Evolutionary conservation across 2,888 invertebrate species (phyloP).

Genomic region (Stenodema calcarata): DNA sequence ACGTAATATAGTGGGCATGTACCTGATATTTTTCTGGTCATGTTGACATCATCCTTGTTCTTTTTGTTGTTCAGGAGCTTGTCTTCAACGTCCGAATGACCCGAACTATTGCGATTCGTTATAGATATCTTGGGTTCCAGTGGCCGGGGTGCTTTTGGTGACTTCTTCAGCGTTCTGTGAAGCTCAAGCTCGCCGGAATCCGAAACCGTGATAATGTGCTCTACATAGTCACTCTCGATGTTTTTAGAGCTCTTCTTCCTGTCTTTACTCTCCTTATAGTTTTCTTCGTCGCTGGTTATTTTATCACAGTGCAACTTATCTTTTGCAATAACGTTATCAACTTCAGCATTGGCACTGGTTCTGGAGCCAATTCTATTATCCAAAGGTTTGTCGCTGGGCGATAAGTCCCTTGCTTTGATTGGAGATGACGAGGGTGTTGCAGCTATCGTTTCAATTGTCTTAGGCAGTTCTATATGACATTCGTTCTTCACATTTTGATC

Average conservation of each 20-base stretch:
- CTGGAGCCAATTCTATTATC: neutral
- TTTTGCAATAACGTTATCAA: neutral
- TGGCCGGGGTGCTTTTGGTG: neutral
- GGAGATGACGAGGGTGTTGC: neutral
- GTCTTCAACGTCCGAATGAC: slow-evolving; percentile 23
- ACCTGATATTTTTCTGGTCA: slow-evolving; percentile 47
- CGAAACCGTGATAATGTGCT: neutral
- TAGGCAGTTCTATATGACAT: neutral
- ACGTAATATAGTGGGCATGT: neutral
- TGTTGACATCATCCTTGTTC: slow-evolving; percentile 39
- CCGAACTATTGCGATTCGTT: neutral
- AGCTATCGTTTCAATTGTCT: neutral
- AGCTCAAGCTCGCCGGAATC: neutral
- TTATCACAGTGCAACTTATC: neutral
- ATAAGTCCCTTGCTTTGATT: neutral
- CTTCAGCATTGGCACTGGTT: neutral
- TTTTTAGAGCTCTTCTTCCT: neutral
- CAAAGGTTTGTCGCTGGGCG: slow-evolving; percentile 7
- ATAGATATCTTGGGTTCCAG: slow-evolving; percentile 41
- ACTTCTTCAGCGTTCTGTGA: neutral
- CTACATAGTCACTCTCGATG: neutral
- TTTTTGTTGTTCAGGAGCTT: slow-evolving; percentile 31
- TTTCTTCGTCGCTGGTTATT: neutral
- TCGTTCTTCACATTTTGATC: neutral
- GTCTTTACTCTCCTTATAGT: neutral